These are phyloP conservation scores for Nemapogon koenigi DNA, from an alignment of 2,888 invertebrate genomes.

Conservation along the genomic window DNA sequence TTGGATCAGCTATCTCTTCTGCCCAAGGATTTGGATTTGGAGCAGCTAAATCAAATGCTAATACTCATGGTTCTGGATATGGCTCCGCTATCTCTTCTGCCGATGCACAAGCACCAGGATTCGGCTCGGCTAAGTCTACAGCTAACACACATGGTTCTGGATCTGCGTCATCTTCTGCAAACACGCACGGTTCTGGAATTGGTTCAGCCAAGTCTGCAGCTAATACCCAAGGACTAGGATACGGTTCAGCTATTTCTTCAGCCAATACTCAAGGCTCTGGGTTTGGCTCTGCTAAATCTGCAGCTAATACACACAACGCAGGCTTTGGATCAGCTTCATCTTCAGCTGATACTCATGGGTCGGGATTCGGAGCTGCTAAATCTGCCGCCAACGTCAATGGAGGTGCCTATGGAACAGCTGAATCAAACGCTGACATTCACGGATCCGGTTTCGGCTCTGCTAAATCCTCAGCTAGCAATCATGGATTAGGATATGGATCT, in stretches of 20 bases:
- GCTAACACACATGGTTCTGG: conserved; percentile 18
- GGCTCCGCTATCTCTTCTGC: conserved; percentile 25
- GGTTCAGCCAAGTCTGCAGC: conserved; percentile 17
- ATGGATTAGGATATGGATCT: conserved; percentile 19
- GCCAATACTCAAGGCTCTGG: conserved; percentile 31
- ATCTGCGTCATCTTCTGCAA: conserved; percentile 15
- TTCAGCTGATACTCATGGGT: conserved; percentile 22
- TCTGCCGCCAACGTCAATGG: conserved; percentile 23
- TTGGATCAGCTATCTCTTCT: conserved; percentile 18
- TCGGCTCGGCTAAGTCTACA: conserved; percentile 19
- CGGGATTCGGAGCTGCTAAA: conserved; percentile 20
- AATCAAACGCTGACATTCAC: conserved; percentile 30
- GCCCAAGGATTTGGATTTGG: conserved; percentile 15
- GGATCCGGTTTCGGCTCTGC: conserved; percentile 23
- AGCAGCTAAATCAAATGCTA: conserved; percentile 36
- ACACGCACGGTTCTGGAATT: conserved; percentile 21
- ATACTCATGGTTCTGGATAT: conserved; percentile 23
- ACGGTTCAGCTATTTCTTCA: conserved; percentile 34
- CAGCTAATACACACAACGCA: conserved; percentile 31
- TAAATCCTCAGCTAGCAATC: conserved; percentile 14
- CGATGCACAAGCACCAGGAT: conserved; percentile 21
- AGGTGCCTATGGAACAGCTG: conserved; percentile 26
- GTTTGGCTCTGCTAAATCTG: conserved; percentile 26
- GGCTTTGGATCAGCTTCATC: conserved; percentile 26
- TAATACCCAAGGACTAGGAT: conserved; percentile 24